Evolutionary conservation across 2,113 vertebrate species (phyloP).

Genomic region (Hyla sarda): DNA sequence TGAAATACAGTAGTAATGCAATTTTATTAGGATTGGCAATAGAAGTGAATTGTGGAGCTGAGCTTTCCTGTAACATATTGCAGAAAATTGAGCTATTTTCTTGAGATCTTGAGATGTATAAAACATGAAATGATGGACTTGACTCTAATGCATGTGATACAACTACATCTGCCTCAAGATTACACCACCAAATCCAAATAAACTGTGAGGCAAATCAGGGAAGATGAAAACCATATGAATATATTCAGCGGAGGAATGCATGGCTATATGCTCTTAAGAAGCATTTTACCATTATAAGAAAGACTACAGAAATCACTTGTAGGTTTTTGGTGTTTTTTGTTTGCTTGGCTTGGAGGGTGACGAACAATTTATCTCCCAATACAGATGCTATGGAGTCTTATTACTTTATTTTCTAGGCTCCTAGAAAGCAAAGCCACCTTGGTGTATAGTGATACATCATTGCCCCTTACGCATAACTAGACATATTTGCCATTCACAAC

Average conservation of each 20-base stretch:
- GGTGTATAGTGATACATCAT: not conserved
- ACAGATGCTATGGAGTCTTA: not conserved
- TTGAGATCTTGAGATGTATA: not conserved
- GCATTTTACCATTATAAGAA: not conserved
- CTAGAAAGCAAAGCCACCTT: not conserved
- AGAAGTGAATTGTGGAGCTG: not conserved
- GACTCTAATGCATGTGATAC: not conserved
- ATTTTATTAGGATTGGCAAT: not conserved
- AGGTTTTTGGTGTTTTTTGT: not conserved
- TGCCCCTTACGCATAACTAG: too few species aligned
- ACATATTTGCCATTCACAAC: not conserved
- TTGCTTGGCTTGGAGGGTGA: not conserved
- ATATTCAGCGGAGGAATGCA: not conserved
- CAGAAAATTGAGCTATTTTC: slow-evolving; percentile 1
- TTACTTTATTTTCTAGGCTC: not conserved
- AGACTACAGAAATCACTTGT: not conserved
- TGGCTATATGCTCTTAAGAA: not conserved
- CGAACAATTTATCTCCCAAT: not conserved
- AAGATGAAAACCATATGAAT: slow-evolving; percentile 1
- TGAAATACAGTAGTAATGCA: not conserved
- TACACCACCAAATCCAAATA: not conserved
- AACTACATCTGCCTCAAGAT: not conserved
- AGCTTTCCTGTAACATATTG: not conserved
- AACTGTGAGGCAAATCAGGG: not conserved
- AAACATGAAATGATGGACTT: not conserved